A percentile compares a stretch with the other conserved stretches of the same genome.
Evolutionary conservation across 2,888 invertebrate genomes (phyloP).

Genomic region (Pseudolycoriella hygida): DNA sequence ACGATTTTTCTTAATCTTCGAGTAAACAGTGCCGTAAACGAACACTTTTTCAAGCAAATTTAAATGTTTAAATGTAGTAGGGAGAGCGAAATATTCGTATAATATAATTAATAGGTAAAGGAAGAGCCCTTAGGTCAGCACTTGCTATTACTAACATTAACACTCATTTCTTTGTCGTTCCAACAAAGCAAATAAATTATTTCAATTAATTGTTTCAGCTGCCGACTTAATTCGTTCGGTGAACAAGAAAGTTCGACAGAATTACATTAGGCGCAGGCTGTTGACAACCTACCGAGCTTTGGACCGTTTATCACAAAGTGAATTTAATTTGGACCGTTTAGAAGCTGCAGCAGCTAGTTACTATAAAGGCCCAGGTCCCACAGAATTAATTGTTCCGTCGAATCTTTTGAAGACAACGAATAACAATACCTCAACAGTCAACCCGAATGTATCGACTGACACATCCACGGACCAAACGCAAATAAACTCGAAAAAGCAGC

Average conservation of each 20-base stretch:
- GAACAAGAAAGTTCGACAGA: constrained; percentile 69
- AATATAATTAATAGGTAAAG: no score
- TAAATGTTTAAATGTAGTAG: no score
- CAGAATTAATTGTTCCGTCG: constrained; percentile 13
- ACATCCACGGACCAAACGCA: constrained; percentile 10
- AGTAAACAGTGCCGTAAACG: no score
- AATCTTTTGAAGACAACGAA: not conserved
- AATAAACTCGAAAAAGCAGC: not conserved
- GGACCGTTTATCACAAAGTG: constrained; percentile 67
- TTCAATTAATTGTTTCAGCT: no score
- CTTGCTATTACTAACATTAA: no score
- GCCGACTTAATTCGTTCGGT: constrained; percentile 54
- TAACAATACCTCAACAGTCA: not conserved
- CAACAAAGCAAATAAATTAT: no score
- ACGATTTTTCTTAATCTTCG: no score
- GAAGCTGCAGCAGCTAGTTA: constrained; percentile 39
- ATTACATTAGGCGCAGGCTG: constrained; percentile 59
- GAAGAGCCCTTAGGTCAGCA: no score
- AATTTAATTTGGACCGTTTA: constrained; percentile 59
- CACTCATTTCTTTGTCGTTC: no score
- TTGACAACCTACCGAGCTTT: constrained; percentile 65
- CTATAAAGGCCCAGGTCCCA: constrained; percentile 9
- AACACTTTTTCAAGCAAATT: no score
- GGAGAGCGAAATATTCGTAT: no score
- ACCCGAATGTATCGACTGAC: not conserved